These are phyloP conservation scores for Sebastolobus altivelis DNA, from an alignment of 2,797 vertebrate genomes.

Conservation along the genomic window DNA sequence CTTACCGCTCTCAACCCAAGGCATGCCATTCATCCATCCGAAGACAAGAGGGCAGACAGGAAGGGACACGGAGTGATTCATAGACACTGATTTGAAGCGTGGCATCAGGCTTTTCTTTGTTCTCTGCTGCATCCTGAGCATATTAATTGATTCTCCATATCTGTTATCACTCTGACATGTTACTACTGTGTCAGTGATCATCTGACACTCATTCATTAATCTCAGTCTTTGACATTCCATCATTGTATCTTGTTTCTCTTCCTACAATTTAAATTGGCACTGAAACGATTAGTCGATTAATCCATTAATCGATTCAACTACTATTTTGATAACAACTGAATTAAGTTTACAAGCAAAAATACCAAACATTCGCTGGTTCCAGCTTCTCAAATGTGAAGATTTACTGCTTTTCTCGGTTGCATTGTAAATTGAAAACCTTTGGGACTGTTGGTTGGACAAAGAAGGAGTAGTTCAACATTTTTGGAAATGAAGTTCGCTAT, in stretches of 20 bases:
- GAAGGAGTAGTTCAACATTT: background rate
- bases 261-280: background rate
- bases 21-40: constrained; percentile 64
- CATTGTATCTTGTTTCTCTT: background rate
- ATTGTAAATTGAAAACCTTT: background rate
- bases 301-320: fast-evolving
- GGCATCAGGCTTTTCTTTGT: constrained; percentile 15
- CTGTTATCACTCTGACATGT: background rate
- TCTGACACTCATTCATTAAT: background rate
- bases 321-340: background rate
- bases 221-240: background rate
- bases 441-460: background rate
- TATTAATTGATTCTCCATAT: background rate
- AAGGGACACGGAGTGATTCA: constrained; percentile 63
- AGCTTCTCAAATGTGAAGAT: background rate
- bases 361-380: background rate
- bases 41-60: constrained; percentile 47
- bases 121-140: background rate
- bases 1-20: constrained; percentile 56
- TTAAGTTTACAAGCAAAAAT: background rate
- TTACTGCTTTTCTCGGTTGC: background rate
- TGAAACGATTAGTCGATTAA: no score
- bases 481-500: no score
- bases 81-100: constrained; percentile 31
- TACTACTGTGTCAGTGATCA: background rate